Evolutionary conservation across 2,888 invertebrate genomes (phyloP), one percentile per base, ranked within the genome.

Genomic region (Camponotus fellah): DNA sequence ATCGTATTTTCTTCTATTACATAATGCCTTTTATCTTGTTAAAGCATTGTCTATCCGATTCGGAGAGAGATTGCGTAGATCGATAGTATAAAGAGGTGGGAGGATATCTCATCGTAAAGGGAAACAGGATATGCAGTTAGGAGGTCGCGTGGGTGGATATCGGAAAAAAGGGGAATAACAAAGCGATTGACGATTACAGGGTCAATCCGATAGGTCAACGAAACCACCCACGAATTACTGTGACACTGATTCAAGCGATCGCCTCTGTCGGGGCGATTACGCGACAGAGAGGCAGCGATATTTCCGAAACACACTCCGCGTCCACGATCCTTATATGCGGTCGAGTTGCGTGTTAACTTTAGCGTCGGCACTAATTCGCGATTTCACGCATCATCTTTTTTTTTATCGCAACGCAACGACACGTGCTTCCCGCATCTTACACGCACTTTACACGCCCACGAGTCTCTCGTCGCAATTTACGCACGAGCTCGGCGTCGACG

Each of bases 121-220:
- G 17, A 64, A 49, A 49, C 64, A 37, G 34, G 37, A 49, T 64
- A 75, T 64, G 34, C n/a, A 37, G 64, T 46, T 75, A 34, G 64
- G 26, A 34, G 34, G 17, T 21, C 37, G 14, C 75, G 69, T 68
- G 46, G 40, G 56, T 37, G 14, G 8, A 12, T 74, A 68, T 37
- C 21, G 12, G 14, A 37, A 58, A 81, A 79, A 80, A 26, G 26
- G 12, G 83, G 72, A 62, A 76, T 53, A 66, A 40, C 26, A 72
- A 46, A 12, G 21, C 60, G 43, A 65, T 56, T 84, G 66, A 53
- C 43, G 74, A 34, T 66, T 56, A 66, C 69, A 75, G 75, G 71
- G 75, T 83, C 79, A 53, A 46, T 14, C 64, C 85, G 83, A 87
- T 85, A 87, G 87, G 83, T 83, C 83, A 81, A 56, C 66, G 46